phyloP scores from a whole-genome alignment of 2,888 invertebrate species.

The Junonia oenone region DNA sequence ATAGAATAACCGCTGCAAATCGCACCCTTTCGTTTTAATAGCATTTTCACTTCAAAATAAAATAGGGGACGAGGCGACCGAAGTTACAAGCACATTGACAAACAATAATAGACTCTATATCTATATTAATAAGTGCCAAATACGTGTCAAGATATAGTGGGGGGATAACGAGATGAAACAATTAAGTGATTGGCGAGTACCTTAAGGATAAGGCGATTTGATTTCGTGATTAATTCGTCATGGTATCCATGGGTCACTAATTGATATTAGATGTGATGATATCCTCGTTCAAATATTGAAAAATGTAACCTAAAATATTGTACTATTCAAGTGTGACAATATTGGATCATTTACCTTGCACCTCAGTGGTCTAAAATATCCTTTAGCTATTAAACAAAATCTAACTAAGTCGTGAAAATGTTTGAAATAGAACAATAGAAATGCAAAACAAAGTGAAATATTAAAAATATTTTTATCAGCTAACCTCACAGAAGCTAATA shows the following conservation, averaged over 20 bases:
- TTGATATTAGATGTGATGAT: not conserved
- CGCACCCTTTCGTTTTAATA: conserved; percentile 66
- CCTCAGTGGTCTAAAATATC: too few species aligned
- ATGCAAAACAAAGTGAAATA: too few species aligned
- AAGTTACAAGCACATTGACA: not conserved
- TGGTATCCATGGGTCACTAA: conserved; percentile 1
- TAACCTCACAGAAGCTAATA: too few species aligned
- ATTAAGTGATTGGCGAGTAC: conserved; percentile 63
- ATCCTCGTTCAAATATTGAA: not conserved
- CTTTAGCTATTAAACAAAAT: too few species aligned
- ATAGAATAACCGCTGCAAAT: conserved; percentile 72
- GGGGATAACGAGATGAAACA: conserved; percentile 57
- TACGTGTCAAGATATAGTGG: conserved; percentile 11
- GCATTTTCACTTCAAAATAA: conserved; percentile 46
- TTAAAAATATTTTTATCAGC: too few species aligned
- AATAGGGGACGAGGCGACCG: conserved; percentile 32
- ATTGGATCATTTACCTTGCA: too few species aligned
- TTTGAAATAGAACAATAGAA: too few species aligned
- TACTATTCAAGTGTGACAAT: too few species aligned
- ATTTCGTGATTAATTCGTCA: conserved; percentile 17
- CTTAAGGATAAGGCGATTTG: conserved; percentile 27
- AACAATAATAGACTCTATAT: conserved; percentile 26
- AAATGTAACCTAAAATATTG: too few species aligned
- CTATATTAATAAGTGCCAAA: conserved; percentile 21
- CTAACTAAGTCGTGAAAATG: too few species aligned